Conservation (phyloP, 2,797 vertebrate species). For the Cheirogaleus major region DNA sequence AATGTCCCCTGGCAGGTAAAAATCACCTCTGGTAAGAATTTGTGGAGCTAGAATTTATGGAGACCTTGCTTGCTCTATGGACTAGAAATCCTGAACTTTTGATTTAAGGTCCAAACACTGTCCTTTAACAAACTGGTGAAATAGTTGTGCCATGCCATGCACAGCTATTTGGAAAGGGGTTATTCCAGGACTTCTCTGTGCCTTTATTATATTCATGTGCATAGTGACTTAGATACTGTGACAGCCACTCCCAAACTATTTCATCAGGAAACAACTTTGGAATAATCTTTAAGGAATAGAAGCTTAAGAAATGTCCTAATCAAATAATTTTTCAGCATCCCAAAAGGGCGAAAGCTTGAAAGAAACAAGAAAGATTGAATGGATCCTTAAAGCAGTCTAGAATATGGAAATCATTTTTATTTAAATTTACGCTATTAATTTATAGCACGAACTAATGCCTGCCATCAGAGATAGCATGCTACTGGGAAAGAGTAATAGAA, state of each 20-base stretch:
- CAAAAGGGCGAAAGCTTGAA: conserved; percentile 23
- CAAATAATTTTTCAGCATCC: conserved; percentile 1
- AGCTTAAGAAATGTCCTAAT: conserved; percentile 37
- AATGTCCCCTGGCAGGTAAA: neutral
- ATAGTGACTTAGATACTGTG: neutral
- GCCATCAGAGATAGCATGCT: conserved; percentile 46
- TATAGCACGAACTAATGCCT: conserved; percentile 54
- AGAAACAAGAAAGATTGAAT: conserved; percentile 11
- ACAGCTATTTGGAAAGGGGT: neutral
- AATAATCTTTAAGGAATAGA: neutral
- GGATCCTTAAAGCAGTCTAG: conserved; percentile 50
- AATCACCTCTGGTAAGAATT: neutral
- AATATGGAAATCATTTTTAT: conserved; percentile 68
- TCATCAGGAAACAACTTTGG: neutral
- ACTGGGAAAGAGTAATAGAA: conserved; percentile 56
- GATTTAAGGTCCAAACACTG: neutral
- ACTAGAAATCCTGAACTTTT: neutral
- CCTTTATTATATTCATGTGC: neutral
- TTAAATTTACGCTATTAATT: conserved; percentile 66
- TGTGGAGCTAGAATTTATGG: neutral
- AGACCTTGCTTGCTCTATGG: neutral
- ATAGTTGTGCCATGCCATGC: neutral
- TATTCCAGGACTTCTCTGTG: neutral
- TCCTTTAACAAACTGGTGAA: neutral
- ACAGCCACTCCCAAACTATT: neutral